Base-by-base conservation (phyloP, 2,113 vertebrate species). In the Phalacrocorax brasilianus region DNA sequence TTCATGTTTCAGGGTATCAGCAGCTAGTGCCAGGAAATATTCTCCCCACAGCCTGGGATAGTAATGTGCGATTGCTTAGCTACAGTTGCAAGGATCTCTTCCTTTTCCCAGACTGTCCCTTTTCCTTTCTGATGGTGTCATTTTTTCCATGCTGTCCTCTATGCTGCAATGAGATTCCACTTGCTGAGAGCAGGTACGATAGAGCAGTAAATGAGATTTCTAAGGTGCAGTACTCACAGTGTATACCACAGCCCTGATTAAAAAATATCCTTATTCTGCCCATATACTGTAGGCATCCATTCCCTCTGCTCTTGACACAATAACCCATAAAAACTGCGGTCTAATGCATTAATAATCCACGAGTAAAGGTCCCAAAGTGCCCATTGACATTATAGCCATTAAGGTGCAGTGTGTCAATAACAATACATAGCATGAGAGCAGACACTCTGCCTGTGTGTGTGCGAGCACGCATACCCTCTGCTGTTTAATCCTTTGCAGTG, bases 311-410 rank as follows among this genome's bases (percentile, higher is more conserved):
- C 89, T 97, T 90, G 85, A 97, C 96, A 96, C 50, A 88, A 93
- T 93, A 88, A 93, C 97, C 95, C 89, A 77, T 93, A 77, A 93
- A 95, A 97, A 73, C 42, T 87, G 76, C 32, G 35, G 76, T 90
- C 84, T 97, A 96, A 96, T 92, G 82, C 94, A 96, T 97, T 95
- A 96, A 97, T 97, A 96, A 97, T 95, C 91, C 33, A 38, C 2
- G 3, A 94, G 82, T 95, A 96, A 96, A 97, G 87, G 91, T 92
- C 95, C 93, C 94, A 61, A 63, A 97, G 93, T 95, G 95, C 92
- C 82, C 95, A 96, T 97, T 96, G 96, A 96, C 95, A 97, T 96
- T 95, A 97, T 77, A 96, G 94, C 92, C 91, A 94, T 96, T 94
- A 95, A 95, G 94, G 96, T 92, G 91, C 89, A 85, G 79, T 2